A percentile compares a stretch with the other conserved stretches of the same genome.
Evolutionary conservation across 2,113 vertebrate genomes (phyloP).

Genomic region (Carassius gibelio): DNA sequence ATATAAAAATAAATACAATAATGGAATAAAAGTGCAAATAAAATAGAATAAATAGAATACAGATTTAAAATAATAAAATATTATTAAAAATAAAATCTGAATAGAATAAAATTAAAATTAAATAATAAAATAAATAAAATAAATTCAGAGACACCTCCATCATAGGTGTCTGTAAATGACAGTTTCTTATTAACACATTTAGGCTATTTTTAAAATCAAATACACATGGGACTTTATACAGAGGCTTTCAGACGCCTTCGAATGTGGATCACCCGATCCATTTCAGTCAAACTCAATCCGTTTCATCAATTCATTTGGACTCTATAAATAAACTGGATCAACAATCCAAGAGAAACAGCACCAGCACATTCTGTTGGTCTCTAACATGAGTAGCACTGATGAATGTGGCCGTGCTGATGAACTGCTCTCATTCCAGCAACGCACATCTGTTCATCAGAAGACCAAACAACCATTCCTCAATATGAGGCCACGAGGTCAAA

Average conservation of each 20-base stretch:
- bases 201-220: background rate
- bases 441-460: background rate
- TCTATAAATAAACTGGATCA: background rate
- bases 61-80: too few species aligned
- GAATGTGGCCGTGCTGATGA: background rate
- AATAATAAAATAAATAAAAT: too few species aligned
- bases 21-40: too few species aligned
- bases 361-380: background rate
- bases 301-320: background rate
- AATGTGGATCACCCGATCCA: background rate
- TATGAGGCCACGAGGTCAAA: slow-evolving; percentile 33
- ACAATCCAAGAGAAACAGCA: background rate
- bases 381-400: background rate
- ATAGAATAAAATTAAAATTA: too few species aligned
- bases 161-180: background rate
- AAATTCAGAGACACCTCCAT: background rate
- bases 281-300: background rate
- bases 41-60: too few species aligned
- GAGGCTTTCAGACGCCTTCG: background rate
- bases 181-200: background rate
- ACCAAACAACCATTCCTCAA: slow-evolving; percentile 17
- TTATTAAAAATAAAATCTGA: too few species aligned
- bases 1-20: too few species aligned
- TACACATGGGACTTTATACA: background rate
- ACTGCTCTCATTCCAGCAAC: slow-evolving; percentile 9